phyloP scores from a whole-genome alignment of 2,113 vertebrate species.

The Actenoides lindsayi region DNA sequence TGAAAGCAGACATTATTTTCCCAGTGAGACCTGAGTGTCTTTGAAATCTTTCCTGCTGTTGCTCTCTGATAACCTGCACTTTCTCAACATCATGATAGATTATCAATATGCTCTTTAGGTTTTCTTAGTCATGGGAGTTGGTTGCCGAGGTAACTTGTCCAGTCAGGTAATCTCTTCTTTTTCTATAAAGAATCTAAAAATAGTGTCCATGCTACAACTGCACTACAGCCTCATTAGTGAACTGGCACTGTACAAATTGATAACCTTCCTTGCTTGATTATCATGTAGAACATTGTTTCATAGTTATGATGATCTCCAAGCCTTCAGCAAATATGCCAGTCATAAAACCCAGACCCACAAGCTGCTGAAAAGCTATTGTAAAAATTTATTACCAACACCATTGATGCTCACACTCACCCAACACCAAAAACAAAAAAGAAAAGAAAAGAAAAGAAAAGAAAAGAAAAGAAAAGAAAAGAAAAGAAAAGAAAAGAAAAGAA shows the following conservation, averaged over 20 bases:
- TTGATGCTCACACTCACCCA: too few species aligned
- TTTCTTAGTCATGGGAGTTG: slow-evolving; percentile 78
- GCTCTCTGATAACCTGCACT: slow-evolving; percentile 81
- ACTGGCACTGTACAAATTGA: slow-evolving; percentile 20
- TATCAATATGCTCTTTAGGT: slow-evolving; percentile 90
- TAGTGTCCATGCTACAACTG: slow-evolving; percentile 35
- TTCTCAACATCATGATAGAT: slow-evolving; percentile 87
- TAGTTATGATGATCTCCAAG: background rate
- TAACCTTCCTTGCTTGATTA: slow-evolving; percentile 55
- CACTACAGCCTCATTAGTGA: slow-evolving; percentile 52
- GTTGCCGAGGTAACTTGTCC: slow-evolving; percentile 86
- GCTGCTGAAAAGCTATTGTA: background rate
- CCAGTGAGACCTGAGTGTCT: slow-evolving; percentile 69
- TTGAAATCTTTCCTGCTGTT: slow-evolving; percentile 81
- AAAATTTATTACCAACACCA: background rate
- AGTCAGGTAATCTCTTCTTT: slow-evolving; percentile 77
- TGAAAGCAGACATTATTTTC: slow-evolving; percentile 76
- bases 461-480: background rate
- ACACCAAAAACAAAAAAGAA: background rate
- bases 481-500: background rate
- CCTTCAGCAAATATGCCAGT: background rate
- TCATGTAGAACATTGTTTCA: background rate
- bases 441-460: background rate
- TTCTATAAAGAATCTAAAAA: slow-evolving; percentile 75
- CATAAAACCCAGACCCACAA: background rate